Evolutionary conservation across 2,888 invertebrate species (phyloP), one percentile per base, ranked within the genome.

Genomic region (Matsumyia berberina): DNA sequence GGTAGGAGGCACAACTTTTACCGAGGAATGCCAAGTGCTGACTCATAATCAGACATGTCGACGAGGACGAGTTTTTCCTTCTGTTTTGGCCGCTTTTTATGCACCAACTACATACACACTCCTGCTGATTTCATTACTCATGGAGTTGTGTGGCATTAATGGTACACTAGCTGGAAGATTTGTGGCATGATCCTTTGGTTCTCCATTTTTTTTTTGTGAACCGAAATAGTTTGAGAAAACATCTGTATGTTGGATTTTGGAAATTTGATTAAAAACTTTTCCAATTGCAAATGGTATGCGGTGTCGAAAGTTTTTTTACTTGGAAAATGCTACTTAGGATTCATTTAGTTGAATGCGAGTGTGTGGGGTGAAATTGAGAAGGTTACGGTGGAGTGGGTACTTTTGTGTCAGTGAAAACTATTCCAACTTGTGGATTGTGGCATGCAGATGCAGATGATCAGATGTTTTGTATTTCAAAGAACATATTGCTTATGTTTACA

Each of bases 181-280:
- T 70, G 77, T 53, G 62, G 19, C 49, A 53, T 72, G 49, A 55
- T 78, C 46, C 62, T 35, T n/a, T n/a, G n/a, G n/a, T n/a, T 9
- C 15, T 24, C 29, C n/a, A 6, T n/a, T 24, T 42, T 51, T 2
- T 24, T 37, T 19, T 33, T 8, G 0, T 9, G 17, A 8, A 9
- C 17, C 11, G 5, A 31, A 70, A 42, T 51, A 46, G 55, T 35
- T 60, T 37, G 9, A 8, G 8, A 24, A 58, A 35, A 55, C 55
- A 70, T 66, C 55, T 80, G 67, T 35, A 62, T 80, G 67, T 35
- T 66, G 33, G 57, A 35, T 72, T 67, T 60, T 24, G 42, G 55
- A 49, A 73, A 78, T 62, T 67, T 78, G 73, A 83, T 78, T 78
- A 73, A 83, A 83, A 78, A 78, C 53, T 83, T 83, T 78, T 82